Evolutionary conservation across 2,113 vertebrate species (phyloP), one percentile per base, ranked within the genome.

Genomic region (Atlantisia rogersi): DNA sequence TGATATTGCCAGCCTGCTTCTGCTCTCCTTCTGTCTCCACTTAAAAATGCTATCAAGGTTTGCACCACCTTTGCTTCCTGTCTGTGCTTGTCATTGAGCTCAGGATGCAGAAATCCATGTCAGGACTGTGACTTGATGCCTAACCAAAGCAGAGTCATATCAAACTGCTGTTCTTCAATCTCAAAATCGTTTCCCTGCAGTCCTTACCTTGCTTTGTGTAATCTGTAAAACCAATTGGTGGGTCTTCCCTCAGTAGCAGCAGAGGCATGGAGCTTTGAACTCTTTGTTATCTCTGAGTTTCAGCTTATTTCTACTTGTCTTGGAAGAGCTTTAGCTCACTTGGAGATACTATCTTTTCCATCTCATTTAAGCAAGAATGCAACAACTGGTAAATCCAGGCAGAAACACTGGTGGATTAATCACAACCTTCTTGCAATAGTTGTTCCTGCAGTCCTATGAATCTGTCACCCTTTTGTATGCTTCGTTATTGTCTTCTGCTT

Each of bases 31-130:
- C 63, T 35, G 6, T 28, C 29, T 20, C 75, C 6, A 2, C 39
- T 68, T 11, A 28, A 78, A 73, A 78, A 52, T 15, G 46, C 59
- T 37, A 9, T 7, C 1, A 1, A 20, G 15, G 10, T 77, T 69
- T 39, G 28, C 44, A 69, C 25, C 31, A 44, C 19, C 35, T 50
- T 58, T n/a, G 32, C 28, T 64, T 55, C 18, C 21, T 60, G 13
- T 26, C 24, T 3, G 0, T 8, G 17, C 12, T 37, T 55, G 39
- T 37, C 8, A 8, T 29, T 0, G 5, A 63, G 24, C 32, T 67
- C 46, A 20, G 50, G 50, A 24, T 20, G 21, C 12, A 4, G 79
- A 78, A 37, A 25, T 5, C 11, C 0, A 0, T 24, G 42, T 26
- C 14, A 15, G 22, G 58, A 80, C 44, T 4, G 11, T 48, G n/a